Conservation (phyloP, 2,888 invertebrate genomes). For the Agelastica alni region DNA sequence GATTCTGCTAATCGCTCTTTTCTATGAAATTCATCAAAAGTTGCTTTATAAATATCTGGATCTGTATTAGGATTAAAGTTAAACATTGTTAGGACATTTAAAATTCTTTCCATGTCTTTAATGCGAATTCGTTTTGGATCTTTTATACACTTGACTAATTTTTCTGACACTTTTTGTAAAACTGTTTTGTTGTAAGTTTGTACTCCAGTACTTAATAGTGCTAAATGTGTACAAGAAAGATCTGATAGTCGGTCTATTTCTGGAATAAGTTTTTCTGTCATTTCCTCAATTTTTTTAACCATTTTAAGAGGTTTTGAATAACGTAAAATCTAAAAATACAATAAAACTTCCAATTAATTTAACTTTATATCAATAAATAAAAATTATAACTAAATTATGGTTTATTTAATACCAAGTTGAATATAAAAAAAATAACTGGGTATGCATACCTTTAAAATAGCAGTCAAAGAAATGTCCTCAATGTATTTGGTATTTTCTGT, state of each 20-base stretch:
- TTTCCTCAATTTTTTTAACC: constrained; percentile 56
- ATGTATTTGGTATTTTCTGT: constrained; percentile 60
- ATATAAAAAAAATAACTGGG: no score
- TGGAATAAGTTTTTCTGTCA: constrained; percentile 61
- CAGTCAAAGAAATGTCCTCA: constrained; percentile 68
- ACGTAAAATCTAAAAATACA: constrained; percentile 60
- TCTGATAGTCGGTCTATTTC: constrained; percentile 65
- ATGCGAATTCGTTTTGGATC: constrained; percentile 57
- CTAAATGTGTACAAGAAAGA: constrained; percentile 68
- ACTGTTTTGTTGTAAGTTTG: constrained; percentile 58
- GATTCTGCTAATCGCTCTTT: constrained; percentile 63
- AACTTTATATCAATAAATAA: neutral
- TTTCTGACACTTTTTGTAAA: constrained; percentile 60
- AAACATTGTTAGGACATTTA: constrained; percentile 66
- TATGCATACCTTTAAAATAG: constrained; percentile 69
- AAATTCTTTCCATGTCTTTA: constrained; percentile 77
- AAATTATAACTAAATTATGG: no score
- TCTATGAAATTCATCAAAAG: constrained; percentile 60
- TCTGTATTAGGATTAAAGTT: constrained; percentile 61
- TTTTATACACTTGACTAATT: constrained; percentile 58
- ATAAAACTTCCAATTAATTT: neutral
- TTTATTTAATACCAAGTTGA: no score
- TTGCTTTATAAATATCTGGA: constrained; percentile 55
- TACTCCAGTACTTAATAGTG: constrained; percentile 64
- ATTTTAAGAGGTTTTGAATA: constrained; percentile 60